Percentiles rank a stretch among this genome's conserved stretches.
phyloP scores from a whole-genome alignment of 2,797 vertebrate species.

The Scleropages formosus region DNA sequence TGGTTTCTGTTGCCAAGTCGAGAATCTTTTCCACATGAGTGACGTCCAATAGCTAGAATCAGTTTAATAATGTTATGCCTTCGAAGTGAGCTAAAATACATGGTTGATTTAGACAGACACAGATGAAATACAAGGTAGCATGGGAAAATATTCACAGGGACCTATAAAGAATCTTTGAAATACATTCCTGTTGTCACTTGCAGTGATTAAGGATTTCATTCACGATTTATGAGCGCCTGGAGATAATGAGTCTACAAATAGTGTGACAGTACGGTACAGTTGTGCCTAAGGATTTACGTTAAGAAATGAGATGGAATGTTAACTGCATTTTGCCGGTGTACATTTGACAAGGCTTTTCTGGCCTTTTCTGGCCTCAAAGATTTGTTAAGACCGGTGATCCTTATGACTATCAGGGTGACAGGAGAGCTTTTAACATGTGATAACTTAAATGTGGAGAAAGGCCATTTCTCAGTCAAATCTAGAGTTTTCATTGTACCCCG shows the following conservation, averaged over 20 bases:
- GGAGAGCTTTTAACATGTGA: background rate
- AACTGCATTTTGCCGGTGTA: slow-evolving; percentile 50
- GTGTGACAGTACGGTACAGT: slow-evolving; percentile 41
- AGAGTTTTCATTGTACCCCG: background rate
- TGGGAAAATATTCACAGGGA: background rate
- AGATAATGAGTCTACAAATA: slow-evolving; percentile 52
- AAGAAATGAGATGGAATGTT: slow-evolving; percentile 38
- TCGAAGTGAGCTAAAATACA: slow-evolving; percentile 20
- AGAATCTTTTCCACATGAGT: background rate
- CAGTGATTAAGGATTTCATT: slow-evolving; percentile 10
- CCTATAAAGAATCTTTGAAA: slow-evolving; percentile 17
- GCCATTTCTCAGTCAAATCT: background rate
- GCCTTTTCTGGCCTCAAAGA: slow-evolving; percentile 38
- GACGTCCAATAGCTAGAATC: background rate
- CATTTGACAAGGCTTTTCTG: slow-evolving; percentile 45
- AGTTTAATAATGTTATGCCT: slow-evolving; percentile 19
- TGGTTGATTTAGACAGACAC: slow-evolving; percentile 27
- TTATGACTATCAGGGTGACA: slow-evolving; percentile 30
- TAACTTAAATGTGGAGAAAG: background rate
- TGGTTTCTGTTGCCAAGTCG: background rate
- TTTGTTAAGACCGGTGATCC: slow-evolving; percentile 42
- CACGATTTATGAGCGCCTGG: background rate
- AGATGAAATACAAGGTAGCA: background rate
- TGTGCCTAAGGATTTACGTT: slow-evolving; percentile 37
- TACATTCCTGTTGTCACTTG: slow-evolving; percentile 32